These are phyloP conservation scores for Numida meleagris DNA, from an alignment of 2,113 vertebrate genomes.

Conservation along the genomic window DNA sequence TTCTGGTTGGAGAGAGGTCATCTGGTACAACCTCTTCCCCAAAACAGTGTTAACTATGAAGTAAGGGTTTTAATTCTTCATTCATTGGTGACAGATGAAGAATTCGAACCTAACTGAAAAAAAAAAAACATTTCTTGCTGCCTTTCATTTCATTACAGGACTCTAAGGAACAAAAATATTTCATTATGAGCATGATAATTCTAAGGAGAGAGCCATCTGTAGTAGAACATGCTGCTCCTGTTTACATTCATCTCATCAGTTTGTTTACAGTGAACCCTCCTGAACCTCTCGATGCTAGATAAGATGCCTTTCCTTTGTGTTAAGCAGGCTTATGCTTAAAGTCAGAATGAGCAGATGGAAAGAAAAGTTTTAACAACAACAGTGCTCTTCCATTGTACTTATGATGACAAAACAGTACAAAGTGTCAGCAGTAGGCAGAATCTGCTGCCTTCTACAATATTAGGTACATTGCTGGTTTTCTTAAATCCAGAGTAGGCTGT, in stretches of 20 bases:
- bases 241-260: conserved; percentile 62
- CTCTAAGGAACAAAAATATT: conserved; percentile 22
- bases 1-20: not conserved
- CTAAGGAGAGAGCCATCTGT: conserved; percentile 53
- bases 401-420: conserved; percentile 29
- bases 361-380: conserved; percentile 59
- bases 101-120: not conserved
- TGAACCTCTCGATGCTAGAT: conserved; percentile 56
- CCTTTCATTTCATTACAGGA: conserved; percentile 13
- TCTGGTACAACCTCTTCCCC: not conserved
- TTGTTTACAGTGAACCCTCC: conserved; percentile 66
- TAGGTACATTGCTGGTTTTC: conserved; percentile 2
- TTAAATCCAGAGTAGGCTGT: conserved; percentile 21
- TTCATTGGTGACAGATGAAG: not conserved
- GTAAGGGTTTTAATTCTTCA: not conserved
- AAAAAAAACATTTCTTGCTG: not conserved
- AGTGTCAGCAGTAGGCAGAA: conserved; percentile 51
- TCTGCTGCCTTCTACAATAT: conserved; percentile 10
- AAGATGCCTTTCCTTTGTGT: conserved; percentile 54
- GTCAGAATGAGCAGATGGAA: conserved; percentile 69
- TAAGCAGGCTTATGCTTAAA: conserved; percentile 61
- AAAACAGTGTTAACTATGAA: not conserved
- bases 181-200: conserved; percentile 24
- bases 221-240: conserved; percentile 50
- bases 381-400: conserved; percentile 56